phyloP scores from a whole-genome alignment of 37 sponge, comb jelly and placozoan species.

The Ephydatia muelleri region DNA sequence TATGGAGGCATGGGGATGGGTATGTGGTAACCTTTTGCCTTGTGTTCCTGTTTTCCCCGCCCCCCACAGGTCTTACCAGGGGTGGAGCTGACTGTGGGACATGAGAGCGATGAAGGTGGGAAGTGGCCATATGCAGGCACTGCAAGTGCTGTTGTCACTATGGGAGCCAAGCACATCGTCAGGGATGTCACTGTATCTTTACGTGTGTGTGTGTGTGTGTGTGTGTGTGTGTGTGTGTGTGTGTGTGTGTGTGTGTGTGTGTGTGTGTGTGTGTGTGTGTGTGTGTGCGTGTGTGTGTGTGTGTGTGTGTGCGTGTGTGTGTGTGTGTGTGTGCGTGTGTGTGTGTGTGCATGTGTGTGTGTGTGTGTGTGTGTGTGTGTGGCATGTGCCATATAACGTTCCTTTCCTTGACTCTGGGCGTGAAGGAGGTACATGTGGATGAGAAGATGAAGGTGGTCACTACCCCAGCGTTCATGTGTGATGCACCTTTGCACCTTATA shows the following conservation, averaged over 20 bases:
- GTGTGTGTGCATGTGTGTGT: constrained; percentile 5
- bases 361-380: constrained; percentile 19
- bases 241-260: constrained; percentile 21
- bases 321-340: neutral
- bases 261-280: neutral
- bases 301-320: neutral
- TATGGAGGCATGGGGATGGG: no score
- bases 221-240: neutral
- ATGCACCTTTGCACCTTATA: constrained; percentile 77
- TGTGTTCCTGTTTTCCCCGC: no score
- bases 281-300: neutral
- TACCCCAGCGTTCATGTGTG: constrained; percentile 88
- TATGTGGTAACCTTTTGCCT: no score
- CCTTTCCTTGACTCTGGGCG: constrained; percentile 1
- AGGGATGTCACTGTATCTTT: constrained; percentile 72
- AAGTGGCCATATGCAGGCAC: constrained; percentile 83
- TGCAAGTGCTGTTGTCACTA: constrained; percentile 62
- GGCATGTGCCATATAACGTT: neutral
- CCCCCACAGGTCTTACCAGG: constrained; percentile 34
- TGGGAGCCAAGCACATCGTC: constrained; percentile 78
- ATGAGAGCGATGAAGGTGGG: constrained; percentile 66
- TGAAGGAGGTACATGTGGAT: constrained; percentile 77
- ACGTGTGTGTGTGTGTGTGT: neutral
- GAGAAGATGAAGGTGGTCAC: constrained; percentile 71
- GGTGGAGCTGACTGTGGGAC: constrained; percentile 76